Evolutionary conservation across 2,888 invertebrate genomes (phyloP).

Genomic region (Oligia latruncula): DNA sequence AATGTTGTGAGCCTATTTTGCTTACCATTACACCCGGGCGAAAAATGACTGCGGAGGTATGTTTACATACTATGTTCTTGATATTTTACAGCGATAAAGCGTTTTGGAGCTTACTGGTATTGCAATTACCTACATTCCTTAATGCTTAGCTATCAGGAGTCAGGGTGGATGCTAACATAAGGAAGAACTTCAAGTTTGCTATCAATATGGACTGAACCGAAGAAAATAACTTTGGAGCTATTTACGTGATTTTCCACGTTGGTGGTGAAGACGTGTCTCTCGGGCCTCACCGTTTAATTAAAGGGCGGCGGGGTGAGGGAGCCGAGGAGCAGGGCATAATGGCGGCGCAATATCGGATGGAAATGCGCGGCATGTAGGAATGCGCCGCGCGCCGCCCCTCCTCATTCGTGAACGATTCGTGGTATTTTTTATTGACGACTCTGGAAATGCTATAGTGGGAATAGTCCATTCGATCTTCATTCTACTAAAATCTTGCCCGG

Average conservation of each 20-base stretch:
- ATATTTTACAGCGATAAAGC: conserved; percentile 2
- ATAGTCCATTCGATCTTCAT: conserved; percentile 74
- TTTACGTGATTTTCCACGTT: conserved; percentile 89
- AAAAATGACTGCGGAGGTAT: conserved; percentile 45
- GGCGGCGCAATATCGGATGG: conserved; percentile 90
- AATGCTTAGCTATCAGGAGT: conserved; percentile 6
- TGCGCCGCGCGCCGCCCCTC: conserved; percentile 88
- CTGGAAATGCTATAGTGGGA: conserved; percentile 83
- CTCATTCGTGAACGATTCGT: conserved; percentile 88
- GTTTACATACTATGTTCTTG: conserved; percentile 29
- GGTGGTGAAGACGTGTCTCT: conserved; percentile 87
- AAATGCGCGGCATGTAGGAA: conserved; percentile 90
- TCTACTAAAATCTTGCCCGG: conserved; percentile 65
- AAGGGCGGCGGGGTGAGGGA: conserved; percentile 87
- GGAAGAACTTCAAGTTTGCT: conserved; percentile 70
- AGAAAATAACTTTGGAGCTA: conserved; percentile 84
- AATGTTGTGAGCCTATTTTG: conserved; percentile 67
- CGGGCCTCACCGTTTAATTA: conserved; percentile 90
- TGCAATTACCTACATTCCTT: conserved; percentile 11
- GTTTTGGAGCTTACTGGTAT: conserved; percentile 19
- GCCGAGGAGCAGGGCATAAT: conserved; percentile 87
- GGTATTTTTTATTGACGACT: conserved; percentile 90
- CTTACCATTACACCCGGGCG: conserved; percentile 54
- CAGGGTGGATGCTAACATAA: conserved; percentile 50
- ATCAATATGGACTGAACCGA: conserved; percentile 74